These are phyloP conservation scores for Margarornis squamiger DNA, from an alignment of 2,797 vertebrate species.

Conservation along the genomic window DNA sequence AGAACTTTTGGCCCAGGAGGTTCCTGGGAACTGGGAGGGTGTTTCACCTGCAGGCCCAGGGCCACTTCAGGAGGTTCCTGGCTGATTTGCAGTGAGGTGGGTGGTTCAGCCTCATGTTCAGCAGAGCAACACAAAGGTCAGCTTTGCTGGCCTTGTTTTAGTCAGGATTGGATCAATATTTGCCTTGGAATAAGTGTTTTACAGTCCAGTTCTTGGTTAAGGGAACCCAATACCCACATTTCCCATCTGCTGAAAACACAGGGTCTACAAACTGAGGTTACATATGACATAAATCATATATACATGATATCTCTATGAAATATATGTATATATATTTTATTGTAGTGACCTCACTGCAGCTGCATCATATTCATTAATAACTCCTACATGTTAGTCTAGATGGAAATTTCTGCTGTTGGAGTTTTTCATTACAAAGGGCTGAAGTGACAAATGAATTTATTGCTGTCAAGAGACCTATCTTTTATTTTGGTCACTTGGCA, in stretches of 20 bases:
- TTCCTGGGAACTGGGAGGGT: neutral
- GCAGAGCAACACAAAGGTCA: neutral
- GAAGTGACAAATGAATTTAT: constrained; percentile 34
- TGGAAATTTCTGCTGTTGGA: neutral
- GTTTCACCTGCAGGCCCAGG: neutral
- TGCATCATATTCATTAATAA: neutral
- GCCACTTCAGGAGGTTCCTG: neutral
- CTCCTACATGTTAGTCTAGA: neutral
- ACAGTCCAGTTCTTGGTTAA: neutral
- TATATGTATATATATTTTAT: neutral
- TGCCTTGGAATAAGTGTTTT: neutral
- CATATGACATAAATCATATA: neutral
- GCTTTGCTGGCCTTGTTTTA: neutral
- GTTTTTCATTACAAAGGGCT: constrained; percentile 2
- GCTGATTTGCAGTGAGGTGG: neutral
- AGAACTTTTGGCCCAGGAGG: neutral
- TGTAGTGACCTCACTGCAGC: neutral
- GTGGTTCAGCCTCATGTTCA: neutral
- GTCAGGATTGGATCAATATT: neutral
- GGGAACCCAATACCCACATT: neutral
- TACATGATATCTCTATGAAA: neutral
- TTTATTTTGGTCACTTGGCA: constrained; percentile 45
- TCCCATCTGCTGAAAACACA: neutral
- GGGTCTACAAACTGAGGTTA: neutral
- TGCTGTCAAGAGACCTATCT: neutral